phyloP scores from a whole-genome alignment of 2,113 vertebrate genomes.

The Pangasianodon hypophthalmus region DNA sequence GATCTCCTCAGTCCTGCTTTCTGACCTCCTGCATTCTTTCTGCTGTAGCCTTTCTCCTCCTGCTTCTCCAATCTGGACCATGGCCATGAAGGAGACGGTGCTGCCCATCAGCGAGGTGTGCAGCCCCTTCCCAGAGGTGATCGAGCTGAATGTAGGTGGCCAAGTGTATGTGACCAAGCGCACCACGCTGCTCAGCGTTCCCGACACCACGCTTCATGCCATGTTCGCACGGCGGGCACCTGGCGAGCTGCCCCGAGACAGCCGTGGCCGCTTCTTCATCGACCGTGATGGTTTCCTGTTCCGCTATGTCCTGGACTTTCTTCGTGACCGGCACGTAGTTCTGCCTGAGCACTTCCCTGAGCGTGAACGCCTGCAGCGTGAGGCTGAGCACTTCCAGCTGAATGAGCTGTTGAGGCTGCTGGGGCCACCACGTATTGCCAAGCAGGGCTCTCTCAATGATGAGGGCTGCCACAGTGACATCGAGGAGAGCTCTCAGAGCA shows the following conservation, averaged over 20 bases:
- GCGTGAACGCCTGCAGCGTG: constrained; percentile 84
- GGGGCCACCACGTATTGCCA: constrained; percentile 80
- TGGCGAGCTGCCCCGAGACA: constrained; percentile 82
- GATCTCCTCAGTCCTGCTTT: constrained; percentile 33
- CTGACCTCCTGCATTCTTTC: constrained; percentile 23
- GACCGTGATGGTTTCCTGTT: constrained; percentile 90
- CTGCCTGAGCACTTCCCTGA: constrained; percentile 88
- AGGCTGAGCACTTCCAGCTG: constrained; percentile 87
- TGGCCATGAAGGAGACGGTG: constrained; percentile 86
- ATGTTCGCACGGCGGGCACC: constrained; percentile 79
- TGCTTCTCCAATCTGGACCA: constrained; percentile 56
- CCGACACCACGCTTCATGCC: constrained; percentile 81
- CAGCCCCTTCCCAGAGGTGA: constrained; percentile 82
- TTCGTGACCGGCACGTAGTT: constrained; percentile 85
- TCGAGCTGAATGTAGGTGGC: constrained; percentile 88
- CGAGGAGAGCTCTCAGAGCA: constrained; percentile 82
- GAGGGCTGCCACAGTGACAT: constrained; percentile 87
- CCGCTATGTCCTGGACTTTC: constrained; percentile 86
- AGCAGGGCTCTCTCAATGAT: constrained; percentile 85
- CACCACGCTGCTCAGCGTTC: constrained; percentile 83
- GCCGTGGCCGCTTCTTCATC: constrained; percentile 86
- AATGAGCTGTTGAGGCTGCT: constrained; percentile 81
- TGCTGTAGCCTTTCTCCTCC: background rate
- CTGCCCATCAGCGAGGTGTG: constrained; percentile 87
- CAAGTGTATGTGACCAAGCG: constrained; percentile 89